Base-by-base conservation (phyloP, 37 sponge, comb jelly and placozoan species). In the Chondrilla cf. caribensis region DNA sequence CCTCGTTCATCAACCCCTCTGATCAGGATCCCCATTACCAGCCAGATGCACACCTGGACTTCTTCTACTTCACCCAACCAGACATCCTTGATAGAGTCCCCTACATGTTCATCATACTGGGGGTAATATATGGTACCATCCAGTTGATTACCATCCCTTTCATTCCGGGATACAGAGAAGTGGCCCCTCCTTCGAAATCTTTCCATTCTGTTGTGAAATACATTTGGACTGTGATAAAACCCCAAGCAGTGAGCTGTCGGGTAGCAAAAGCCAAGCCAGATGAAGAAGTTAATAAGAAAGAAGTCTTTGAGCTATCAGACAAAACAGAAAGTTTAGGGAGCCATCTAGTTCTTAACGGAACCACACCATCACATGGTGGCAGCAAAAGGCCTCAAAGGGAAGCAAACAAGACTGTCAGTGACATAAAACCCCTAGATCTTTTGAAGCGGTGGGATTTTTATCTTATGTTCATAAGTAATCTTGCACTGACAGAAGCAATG, bases 401-500 rank as follows among this genome's bases (percentile, higher is more conserved):
- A 11, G 51, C 51, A 14, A 14, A 6, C 51, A 47, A 47, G 11
- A n/a, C n/a, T n/a, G 51, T 47, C 18, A 62, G 15, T 15, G 22
- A 83, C 22, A 39, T 87, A 28, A 70, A 41, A 28, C 97, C 97
- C 21, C 42, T 54, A 1, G 79, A 89, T 39, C 24, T 96, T 39
- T 62, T 96, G 18, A 82, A 77, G 29, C 82, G 82, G 3, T 24
- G 70, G 21, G 86, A 87, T 60, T 97, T 97, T 70, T 93, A 91
- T 64, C 15, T 90, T 32, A 85, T 97, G 6, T 97, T 94, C 94
- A 38, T 84, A 21, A 85, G 84, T 82, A 89, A 91, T 25, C n/a
- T 90, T 8, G 38, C 41, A 26, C 83, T 82, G 44, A 81, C 84
- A 0, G 60, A 86, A 26, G 86, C 88, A 11, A 76, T 89, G n/a